Percentiles rank a stretch among this genome's conserved stretches.
These are phyloP conservation scores for Actenoides hombroni DNA, from an alignment of 2,113 vertebrate species.

Conservation along the genomic window DNA sequence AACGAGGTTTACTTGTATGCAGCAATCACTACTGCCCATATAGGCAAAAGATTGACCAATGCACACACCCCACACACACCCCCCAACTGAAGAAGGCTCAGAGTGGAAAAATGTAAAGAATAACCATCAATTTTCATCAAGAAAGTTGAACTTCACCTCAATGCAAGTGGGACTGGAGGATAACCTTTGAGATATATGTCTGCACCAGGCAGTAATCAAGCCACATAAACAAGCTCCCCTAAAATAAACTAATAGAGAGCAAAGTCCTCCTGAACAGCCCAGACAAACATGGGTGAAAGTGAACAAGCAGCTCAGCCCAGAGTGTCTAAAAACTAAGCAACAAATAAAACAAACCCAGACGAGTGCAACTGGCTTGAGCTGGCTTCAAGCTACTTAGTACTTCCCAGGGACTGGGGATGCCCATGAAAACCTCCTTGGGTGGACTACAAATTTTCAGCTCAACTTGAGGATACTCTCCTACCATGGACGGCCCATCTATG, in stretches of 20 bases:
- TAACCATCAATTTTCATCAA: not conserved
- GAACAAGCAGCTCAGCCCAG: not conserved
- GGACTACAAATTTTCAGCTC: not conserved
- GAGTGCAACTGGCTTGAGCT: not conserved
- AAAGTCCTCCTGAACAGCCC: not conserved
- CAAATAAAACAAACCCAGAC: not conserved
- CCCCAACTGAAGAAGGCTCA: not conserved
- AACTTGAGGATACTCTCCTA: not conserved
- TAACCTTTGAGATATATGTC: not conserved
- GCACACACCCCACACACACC: not conserved
- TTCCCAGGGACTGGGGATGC: not conserved
- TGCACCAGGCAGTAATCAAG: not conserved
- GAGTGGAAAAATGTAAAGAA: not conserved
- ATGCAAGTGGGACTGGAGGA: not conserved
- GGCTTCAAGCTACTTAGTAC: not conserved
- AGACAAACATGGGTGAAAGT: not conserved
- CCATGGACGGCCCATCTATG: not conserved
- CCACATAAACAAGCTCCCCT: not conserved
- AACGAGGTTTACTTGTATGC: not conserved
- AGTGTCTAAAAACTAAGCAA: not conserved
- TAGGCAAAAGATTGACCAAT: fast-evolving
- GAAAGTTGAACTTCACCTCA: not conserved
- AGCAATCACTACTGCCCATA: not conserved
- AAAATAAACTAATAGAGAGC: not conserved
- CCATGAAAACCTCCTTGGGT: not conserved